Conservation (phyloP, 2,888 invertebrate species). For the Tetragonula carbonaria region DNA sequence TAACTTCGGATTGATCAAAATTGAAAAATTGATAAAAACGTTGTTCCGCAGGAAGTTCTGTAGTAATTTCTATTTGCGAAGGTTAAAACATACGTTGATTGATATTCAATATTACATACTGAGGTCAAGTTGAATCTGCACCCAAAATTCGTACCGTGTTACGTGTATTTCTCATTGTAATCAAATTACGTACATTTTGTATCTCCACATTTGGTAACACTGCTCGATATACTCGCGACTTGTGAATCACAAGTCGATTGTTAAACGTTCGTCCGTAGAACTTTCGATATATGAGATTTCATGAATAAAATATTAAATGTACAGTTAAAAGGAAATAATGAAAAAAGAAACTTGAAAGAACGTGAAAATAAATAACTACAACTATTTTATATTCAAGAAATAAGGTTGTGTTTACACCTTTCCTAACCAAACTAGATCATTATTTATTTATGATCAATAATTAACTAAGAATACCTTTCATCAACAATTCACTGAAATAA, state of each 20-base stretch:
- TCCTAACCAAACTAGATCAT: constrained; percentile 38
- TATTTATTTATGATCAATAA: neutral
- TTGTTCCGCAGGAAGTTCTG: neutral
- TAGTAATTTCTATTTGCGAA: neutral
- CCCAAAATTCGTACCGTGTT: neutral
- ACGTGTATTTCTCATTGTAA: neutral
- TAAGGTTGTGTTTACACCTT: constrained; percentile 10
- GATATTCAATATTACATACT: neutral
- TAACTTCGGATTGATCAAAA: neutral
- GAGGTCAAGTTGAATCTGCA: neutral
- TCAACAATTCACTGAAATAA: neutral
- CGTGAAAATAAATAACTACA: constrained; percentile 2
- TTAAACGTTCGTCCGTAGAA: neutral
- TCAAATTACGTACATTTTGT: constrained; percentile 3
- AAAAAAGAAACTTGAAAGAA: neutral
- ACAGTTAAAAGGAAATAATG: neutral
- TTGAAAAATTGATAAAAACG: neutral
- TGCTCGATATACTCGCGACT: constrained; percentile 3
- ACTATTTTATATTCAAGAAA: neutral
- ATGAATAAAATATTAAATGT: neutral
- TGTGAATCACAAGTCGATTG: neutral
- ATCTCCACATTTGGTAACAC: constrained; percentile 37
- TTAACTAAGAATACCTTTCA: constrained; percentile 4
- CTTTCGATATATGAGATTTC: neutral
- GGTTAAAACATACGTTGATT: neutral